Conservation (phyloP, 2,113 vertebrate genomes). For the Dromaius novaehollandiae region DNA sequence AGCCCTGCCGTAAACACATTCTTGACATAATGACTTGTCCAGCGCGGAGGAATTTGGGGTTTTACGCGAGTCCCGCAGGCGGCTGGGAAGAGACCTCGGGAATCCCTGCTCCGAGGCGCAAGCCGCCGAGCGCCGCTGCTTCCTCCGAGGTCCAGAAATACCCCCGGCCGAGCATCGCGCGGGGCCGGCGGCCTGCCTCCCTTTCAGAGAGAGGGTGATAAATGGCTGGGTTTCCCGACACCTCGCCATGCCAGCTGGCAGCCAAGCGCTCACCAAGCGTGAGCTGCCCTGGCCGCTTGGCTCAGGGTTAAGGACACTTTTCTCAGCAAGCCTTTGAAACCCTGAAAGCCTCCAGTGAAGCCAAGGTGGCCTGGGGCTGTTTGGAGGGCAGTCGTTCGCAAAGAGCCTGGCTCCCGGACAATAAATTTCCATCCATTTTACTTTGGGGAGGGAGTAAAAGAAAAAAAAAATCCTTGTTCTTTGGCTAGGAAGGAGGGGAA, state of each 20-base stretch:
- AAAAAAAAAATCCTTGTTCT: neutral
- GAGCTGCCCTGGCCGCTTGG: neutral
- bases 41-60: neutral
- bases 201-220: neutral
- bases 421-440: neutral
- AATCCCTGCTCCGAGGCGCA: slow-evolving; percentile 4
- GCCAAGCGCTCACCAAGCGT: neutral
- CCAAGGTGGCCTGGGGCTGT: neutral
- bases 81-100: slow-evolving; percentile 28
- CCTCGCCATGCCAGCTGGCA: slow-evolving; percentile 24
- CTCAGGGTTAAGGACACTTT: neutral
- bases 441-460: neutral
- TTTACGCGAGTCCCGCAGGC: neutral
- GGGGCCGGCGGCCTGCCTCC: neutral
- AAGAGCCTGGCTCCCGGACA: neutral
- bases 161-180: fast-evolving
- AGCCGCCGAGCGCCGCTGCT: neutral
- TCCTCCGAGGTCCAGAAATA: slow-evolving; percentile 18
- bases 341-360: neutral
- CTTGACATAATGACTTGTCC: slow-evolving; percentile 40
- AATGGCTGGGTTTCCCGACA: neutral
- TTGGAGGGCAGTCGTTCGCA: neutral
- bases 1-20: slow-evolving; percentile 48
- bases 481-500: neutral
- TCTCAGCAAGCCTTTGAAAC: neutral